Conservation (phyloP, 1,140 invertebrate genomes). For the Dendrolimus kikuchii region DNA sequence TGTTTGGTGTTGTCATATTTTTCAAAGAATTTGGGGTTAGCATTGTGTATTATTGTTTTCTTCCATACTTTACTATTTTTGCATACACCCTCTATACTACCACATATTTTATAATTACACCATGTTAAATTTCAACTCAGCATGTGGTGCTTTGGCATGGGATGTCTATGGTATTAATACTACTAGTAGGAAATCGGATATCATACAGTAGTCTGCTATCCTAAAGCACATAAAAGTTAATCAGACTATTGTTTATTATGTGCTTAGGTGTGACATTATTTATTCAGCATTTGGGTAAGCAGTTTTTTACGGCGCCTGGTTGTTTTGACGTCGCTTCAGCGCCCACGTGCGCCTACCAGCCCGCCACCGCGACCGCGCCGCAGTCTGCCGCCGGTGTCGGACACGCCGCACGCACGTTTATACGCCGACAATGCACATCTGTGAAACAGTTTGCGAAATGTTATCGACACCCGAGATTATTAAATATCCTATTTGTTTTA, state of each 20-base stretch:
- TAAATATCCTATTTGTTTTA: slow-evolving; percentile 15
- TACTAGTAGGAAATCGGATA: slow-evolving; percentile 1
- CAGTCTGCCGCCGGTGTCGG: slow-evolving; percentile 49
- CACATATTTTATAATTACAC: no score
- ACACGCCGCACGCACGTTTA: slow-evolving; percentile 33
- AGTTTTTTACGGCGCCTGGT: slow-evolving; percentile 13
- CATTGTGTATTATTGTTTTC: no score
- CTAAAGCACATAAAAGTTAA: no score
- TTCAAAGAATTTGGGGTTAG: no score
- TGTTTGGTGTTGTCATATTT: no score
- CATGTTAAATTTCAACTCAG: no score
- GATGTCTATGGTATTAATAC: background rate
- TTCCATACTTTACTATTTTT: no score
- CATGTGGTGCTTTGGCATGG: no score
- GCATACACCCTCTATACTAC: no score
- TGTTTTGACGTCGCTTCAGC: slow-evolving; percentile 40
- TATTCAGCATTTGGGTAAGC: background rate
- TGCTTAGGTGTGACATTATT: no score
- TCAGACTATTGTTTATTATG: no score
- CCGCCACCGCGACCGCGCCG: slow-evolving; percentile 27
- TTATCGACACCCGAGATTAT: slow-evolving; percentile 26
- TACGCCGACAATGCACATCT: slow-evolving; percentile 14
- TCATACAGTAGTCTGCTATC: background rate
- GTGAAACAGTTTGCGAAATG: slow-evolving; percentile 30
- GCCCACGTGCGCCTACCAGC: slow-evolving; percentile 35